A percentile compares a stretch with the other conserved stretches of the same genome.
Evolutionary conservation across 2,888 invertebrate genomes (phyloP).

Genomic region (Trichacis sp.): DNA sequence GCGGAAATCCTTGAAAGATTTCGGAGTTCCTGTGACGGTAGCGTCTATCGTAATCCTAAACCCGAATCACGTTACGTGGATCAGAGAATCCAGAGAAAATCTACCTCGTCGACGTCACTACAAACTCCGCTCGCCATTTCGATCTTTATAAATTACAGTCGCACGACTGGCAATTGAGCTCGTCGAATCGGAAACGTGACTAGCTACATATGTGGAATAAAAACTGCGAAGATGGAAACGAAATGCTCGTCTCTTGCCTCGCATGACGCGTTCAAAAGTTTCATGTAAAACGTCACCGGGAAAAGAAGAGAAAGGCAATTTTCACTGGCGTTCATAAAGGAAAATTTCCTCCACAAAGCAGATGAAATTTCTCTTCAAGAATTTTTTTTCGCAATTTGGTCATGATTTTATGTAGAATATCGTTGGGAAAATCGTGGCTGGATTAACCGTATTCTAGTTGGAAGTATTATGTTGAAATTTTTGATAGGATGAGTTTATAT

Average conservation of each 20-base stretch:
- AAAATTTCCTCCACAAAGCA: too few species aligned
- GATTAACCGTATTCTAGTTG: too few species aligned
- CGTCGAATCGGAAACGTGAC: slow-evolving; percentile 35
- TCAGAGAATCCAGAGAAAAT: slow-evolving; percentile 40
- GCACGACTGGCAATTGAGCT: slow-evolving; percentile 36
- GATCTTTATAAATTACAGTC: slow-evolving; percentile 42
- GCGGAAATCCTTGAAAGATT: slow-evolving; percentile 14
- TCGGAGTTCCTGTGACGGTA: slow-evolving; percentile 7
- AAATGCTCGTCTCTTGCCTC: not conserved
- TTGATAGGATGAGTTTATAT: too few species aligned
- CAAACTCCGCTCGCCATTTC: slow-evolving; percentile 27
- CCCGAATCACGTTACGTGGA: slow-evolving; percentile 44
- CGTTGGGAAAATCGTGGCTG: too few species aligned
- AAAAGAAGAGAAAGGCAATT: too few species aligned
- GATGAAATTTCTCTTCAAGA: too few species aligned
- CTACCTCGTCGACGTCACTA: slow-evolving; percentile 29
- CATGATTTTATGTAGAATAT: not conserved
- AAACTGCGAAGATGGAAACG: not conserved
- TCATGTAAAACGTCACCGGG: too few species aligned
- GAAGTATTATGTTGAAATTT: too few species aligned
- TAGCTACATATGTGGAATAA: not conserved
- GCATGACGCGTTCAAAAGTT: too few species aligned
- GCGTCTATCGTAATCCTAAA: slow-evolving; percentile 33
- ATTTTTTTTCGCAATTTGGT: not conserved
- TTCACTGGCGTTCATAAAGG: too few species aligned